Evolutionary conservation across 1,140 invertebrate genomes (phyloP), one percentile per base, ranked within the genome.

Genomic region (Manduca sexta): DNA sequence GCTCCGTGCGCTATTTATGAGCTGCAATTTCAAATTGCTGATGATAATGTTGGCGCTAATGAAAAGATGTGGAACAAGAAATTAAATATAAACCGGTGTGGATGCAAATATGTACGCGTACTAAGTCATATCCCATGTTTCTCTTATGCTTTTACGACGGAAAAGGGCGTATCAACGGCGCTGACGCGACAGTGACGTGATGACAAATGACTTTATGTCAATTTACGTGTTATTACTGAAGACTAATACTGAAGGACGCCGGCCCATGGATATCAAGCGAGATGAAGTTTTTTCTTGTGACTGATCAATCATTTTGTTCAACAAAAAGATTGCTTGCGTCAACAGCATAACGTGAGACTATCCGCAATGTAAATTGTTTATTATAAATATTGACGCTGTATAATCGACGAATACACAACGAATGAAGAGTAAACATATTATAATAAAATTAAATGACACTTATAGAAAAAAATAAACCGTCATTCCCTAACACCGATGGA

Each of bases 191-290:
- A 68, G 51, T 75, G 74, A 73, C 67, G 58, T 52, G 64, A 70
- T 69, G 74, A 81, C 74, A 78, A 78, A 81, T 73, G 74, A 72
- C 58, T 56, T 35, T 14, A 38, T 52, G 59, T 61, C 69, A 56
- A 40, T 48, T 13, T 44, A 33, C 44, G 49, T 31, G 49, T 64
- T 52, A 51, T 56, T 47, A 49, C 51, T 38, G 43, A n/a, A 47
- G 49, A 21, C 47, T 18, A 42, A 15, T 29, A 45, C 17, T 34
- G 11, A 12, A 40, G 17, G 34, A 35, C 31, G 37, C 8, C 29
- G 18, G 38, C 34, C 33, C 18, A n/a, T 18, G 26, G 38, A 42
- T 11, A 38, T 29, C 35, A 47, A 41, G 34, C 11, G 33, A 26
- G 34, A 39, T 37, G 42, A 42, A 35, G 45, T 55, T 49, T 49